Base-by-base conservation (phyloP, 2,888 invertebrate species). In the Eremobia ochroleuca region DNA sequence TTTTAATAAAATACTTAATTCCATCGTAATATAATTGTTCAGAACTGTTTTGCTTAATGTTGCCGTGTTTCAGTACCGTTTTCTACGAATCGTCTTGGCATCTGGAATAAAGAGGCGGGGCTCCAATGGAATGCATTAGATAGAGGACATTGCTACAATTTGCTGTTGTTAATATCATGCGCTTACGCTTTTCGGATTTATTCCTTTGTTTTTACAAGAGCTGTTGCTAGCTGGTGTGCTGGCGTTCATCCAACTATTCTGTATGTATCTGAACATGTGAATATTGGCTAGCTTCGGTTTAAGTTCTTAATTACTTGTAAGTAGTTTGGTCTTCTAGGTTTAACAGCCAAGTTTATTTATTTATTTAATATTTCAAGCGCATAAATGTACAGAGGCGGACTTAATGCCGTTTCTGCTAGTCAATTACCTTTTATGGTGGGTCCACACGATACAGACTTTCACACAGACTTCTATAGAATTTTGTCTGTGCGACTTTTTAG, bases 231-330 rank as follows among this genome's bases (percentile, higher is more conserved):
- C 91, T 85, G 86, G 83, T 83, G 69, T 86, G 46, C 88, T 94
- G 95, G 95, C 94, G 31, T 52, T 15, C 13, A 40, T 89, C 94
- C 95, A 95, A 93, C 79, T 87, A 91, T 92, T 92, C 91, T 83
- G 84, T 83, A 85, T 92, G 92, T 90, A 88, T 90, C 89, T 86
- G 86, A 85, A 90, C 79, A 79, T 81, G 77, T 83, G 85, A 85
- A 87, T 87, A 85, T 91, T 83, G 80, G 79, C 84, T 83, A 80
- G 61, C 31, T 74, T 76, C 21, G 8, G 46, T 28, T 84, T 78
- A 67, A 76, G 65, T 72, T 75, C 64, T 75, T 75, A 78, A 78
- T 66, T 69, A 72, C 46, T 66, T 15, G 64, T 40, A 69, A 74
- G 5, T 61, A 46, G 55, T n/a, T 62, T 28, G 34, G 11, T 59